Percentiles rank a stretch among this genome's conserved stretches.
Evolutionary conservation across 2,888 invertebrate genomes (phyloP).

Genomic region (Cheiracanthium punctorium): DNA sequence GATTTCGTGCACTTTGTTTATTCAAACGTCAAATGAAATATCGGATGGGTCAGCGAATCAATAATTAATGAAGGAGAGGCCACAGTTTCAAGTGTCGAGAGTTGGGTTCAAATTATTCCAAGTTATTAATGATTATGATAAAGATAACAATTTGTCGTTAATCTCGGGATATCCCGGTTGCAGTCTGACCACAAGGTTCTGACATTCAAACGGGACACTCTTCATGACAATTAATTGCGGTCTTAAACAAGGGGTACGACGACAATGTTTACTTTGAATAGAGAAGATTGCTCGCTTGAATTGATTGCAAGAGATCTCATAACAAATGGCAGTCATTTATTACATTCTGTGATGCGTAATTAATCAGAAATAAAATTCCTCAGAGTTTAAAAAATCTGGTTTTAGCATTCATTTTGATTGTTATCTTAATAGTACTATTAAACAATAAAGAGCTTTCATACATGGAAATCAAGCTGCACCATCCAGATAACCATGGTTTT

Average conservation of each 20-base stretch:
- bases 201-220: slow-evolving; percentile 35
- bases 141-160: slow-evolving; percentile 56
- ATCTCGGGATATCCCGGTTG: slow-evolving; percentile 20
- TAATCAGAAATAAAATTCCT: no score
- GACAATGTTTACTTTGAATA: slow-evolving; percentile 29
- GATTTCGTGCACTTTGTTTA: slow-evolving; percentile 30
- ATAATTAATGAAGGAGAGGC: slow-evolving; percentile 52
- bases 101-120: slow-evolving; percentile 34
- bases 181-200: slow-evolving; percentile 44
- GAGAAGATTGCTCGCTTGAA: neutral
- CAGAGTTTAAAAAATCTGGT: no score
- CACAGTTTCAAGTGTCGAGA: slow-evolving; percentile 28
- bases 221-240: slow-evolving; percentile 38
- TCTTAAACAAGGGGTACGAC: slow-evolving; percentile 20
- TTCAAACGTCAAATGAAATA: slow-evolving; percentile 19
- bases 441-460: no score
- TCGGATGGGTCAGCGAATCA: slow-evolving; percentile 5
- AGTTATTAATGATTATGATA: slow-evolving; percentile 60
- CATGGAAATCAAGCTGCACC: no score
- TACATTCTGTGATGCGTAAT: neutral
- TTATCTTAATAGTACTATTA: no score
- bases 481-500: no score
- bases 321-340: neutral
- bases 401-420: no score
- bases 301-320: neutral